Conservation (phyloP, 2,113 vertebrate genomes). For the Delphinapterus leucas region DNA sequence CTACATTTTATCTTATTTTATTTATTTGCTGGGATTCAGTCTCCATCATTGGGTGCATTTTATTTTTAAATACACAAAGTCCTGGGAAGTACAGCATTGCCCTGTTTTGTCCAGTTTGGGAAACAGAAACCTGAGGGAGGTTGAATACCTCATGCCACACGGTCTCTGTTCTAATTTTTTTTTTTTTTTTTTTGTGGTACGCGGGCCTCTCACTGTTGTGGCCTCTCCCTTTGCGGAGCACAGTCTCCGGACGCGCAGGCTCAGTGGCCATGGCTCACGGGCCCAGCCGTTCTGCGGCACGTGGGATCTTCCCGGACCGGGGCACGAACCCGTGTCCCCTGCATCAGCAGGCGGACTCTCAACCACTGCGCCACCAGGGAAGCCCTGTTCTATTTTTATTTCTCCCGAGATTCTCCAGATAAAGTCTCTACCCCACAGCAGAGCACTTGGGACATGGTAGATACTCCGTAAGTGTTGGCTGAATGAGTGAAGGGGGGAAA, state of each 20-base stretch:
- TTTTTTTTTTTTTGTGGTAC: no score
- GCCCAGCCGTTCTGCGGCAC: no score
- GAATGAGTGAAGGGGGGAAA: background rate
- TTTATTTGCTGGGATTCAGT: background rate
- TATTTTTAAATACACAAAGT: background rate
- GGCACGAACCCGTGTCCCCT: no score
- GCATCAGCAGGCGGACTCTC: no score
- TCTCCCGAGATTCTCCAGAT: background rate
- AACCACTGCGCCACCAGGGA: no score
- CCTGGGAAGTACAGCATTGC: background rate
- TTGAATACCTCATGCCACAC: fast-evolving
- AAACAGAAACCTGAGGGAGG: background rate
- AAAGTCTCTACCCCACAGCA: background rate
- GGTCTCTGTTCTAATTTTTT: background rate
- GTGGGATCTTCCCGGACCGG: no score
- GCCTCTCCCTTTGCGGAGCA: no score
- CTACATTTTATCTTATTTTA: background rate
- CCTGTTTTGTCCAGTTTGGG: background rate
- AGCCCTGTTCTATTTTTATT: background rate
- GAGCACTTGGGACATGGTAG: background rate
- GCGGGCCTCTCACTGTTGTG: no score
- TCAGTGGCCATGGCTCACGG: no score
- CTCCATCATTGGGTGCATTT: background rate
- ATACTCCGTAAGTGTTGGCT: background rate
- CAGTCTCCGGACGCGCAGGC: no score